Conservation (phyloP, 2,888 invertebrate species). For the Scaptomyza cyrtandrae region DNA sequence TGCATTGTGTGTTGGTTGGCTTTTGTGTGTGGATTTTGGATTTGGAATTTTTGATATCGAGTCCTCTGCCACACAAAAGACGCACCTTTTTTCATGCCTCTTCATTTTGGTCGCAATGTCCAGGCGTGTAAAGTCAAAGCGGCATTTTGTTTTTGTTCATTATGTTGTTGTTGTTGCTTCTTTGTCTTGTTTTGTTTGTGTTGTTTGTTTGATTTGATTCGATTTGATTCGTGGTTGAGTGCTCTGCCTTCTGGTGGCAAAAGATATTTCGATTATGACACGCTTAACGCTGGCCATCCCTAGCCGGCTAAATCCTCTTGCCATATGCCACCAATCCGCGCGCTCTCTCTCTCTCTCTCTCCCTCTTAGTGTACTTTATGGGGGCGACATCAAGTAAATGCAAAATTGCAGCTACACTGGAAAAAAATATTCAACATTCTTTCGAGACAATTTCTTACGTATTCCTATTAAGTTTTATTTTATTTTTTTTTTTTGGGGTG, state of each 20-base stretch:
- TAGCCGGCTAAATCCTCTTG: neutral
- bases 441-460: no score
- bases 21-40: constrained; percentile 18
- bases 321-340: constrained; percentile 3
- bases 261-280: constrained; percentile 72
- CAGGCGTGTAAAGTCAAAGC: constrained; percentile 36
- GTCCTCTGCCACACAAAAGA: constrained; percentile 12
- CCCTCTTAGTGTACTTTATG: constrained; percentile 35
- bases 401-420: constrained; percentile 25
- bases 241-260: constrained; percentile 50
- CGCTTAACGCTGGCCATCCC: constrained; percentile 48
- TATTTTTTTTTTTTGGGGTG: no score
- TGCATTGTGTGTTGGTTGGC: constrained; percentile 54
- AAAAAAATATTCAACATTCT: no score
- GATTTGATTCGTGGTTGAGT: constrained; percentile 29
- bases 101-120: neutral
- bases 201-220: constrained; percentile 36
- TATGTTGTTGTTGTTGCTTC: constrained; percentile 24
- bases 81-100: constrained; percentile 13
- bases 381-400: constrained; percentile 63
- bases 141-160: constrained; percentile 37
- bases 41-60: constrained; percentile 17
- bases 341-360: constrained; percentile 3
- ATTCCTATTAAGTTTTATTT: no score
- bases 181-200: constrained; percentile 31